Percentiles rank a stretch among this genome's conserved stretches.
phyloP scores from a whole-genome alignment of 2,888 invertebrate genomes.

The Monochamus alternatus region DNA sequence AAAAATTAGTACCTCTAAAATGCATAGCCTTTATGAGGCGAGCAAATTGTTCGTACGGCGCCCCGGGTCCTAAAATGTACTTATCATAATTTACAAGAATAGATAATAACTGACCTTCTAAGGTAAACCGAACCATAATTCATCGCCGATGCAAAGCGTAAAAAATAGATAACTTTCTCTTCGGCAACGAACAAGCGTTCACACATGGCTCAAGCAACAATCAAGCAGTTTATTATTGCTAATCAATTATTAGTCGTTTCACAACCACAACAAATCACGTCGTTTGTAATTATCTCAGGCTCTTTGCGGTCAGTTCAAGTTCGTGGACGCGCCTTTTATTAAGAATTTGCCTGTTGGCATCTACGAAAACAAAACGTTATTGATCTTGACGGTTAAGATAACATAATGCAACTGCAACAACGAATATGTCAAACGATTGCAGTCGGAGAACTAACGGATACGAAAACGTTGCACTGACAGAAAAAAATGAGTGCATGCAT shows the following conservation, averaged over 20 bases:
- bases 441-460: constrained; percentile 18
- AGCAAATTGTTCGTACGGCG: background rate
- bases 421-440: constrained; percentile 15
- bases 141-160: constrained; percentile 16
- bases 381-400: constrained; percentile 26
- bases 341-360: constrained; percentile 22
- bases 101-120: constrained; percentile 42
- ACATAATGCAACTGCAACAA: constrained; percentile 23
- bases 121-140: constrained; percentile 41
- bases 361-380: constrained; percentile 19
- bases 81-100: background rate
- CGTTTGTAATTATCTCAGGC: background rate
- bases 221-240: constrained; percentile 19
- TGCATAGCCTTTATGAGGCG: background rate
- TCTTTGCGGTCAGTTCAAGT: constrained; percentile 36
- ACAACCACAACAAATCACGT: background rate
- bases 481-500: constrained; percentile 14
- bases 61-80: background rate
- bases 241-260: background rate
- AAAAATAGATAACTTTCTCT: constrained; percentile 41
- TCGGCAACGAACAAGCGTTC: constrained; percentile 17
- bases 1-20: background rate
- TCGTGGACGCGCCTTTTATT: constrained; percentile 35
- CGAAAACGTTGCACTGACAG: constrained; percentile 9
- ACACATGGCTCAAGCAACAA: constrained; percentile 2